Conservation (phyloP, 1,140 invertebrate species). For the Drosophila mojavensis region DNA sequence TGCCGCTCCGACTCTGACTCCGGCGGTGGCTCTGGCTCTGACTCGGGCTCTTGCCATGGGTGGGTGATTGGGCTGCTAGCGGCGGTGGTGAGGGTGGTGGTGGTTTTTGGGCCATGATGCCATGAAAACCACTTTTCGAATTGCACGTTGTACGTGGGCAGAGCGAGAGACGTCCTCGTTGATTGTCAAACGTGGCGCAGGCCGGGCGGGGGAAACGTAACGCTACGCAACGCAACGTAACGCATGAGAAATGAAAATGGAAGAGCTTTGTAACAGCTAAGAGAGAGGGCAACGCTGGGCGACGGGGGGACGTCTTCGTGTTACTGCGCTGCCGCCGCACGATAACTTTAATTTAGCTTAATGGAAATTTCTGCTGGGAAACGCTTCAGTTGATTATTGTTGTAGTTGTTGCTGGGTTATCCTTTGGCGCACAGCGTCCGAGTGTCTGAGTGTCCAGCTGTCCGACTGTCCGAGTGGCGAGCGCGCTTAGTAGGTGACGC, state of each 20-base stretch:
- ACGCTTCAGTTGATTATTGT: conserved; percentile 43
- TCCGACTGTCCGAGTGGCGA: conserved; percentile 12
- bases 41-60: conserved; percentile 26
- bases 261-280: conserved; percentile 44
- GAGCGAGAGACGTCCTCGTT: conserved; percentile 51
- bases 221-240: conserved; percentile 29
- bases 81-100: conserved; percentile 42
- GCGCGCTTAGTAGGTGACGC: conserved; percentile 78
- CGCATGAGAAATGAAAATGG: conserved; percentile 74
- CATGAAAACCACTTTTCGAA: conserved; percentile 80
- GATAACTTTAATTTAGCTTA: conserved; percentile 83
- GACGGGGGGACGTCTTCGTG: conserved; percentile 25
- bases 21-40: conserved; percentile 17
- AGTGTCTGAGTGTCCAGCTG: conserved; percentile 8
- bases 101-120: conserved; percentile 60
- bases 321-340: conserved; percentile 59
- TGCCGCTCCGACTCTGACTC: conserved; percentile 9
- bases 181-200: conserved; percentile 55
- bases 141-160: conserved; percentile 71
- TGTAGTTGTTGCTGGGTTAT: conserved; percentile 40
- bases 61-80: conserved; percentile 11
- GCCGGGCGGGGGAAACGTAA: conserved; percentile 22
- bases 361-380: conserved; percentile 68
- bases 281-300: not conserved
- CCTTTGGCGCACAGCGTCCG: conserved; percentile 29